Conservation (phyloP, 1,140 invertebrate genomes). For the Bombus huntii region DNA sequence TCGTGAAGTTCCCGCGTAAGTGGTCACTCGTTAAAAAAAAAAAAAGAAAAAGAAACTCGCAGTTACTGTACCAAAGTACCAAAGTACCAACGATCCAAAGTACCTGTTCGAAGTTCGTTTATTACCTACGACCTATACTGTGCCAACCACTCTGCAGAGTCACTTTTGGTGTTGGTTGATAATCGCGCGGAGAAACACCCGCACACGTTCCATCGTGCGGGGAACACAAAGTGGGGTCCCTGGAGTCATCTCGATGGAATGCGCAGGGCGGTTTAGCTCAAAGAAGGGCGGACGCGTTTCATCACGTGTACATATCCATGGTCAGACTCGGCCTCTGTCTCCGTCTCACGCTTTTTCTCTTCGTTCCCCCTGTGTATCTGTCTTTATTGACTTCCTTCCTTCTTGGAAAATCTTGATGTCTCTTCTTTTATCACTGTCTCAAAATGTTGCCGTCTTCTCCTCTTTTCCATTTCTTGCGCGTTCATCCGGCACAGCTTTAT, state of each 20-base stretch:
- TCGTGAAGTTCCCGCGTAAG: too few species aligned
- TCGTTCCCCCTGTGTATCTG: not conserved
- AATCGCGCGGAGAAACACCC: conserved; percentile 38
- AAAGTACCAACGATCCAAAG: not conserved
- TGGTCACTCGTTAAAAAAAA: not conserved
- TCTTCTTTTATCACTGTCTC: conserved; percentile 22
- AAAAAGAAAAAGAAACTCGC: not conserved
- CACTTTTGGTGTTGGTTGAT: conserved; percentile 14
- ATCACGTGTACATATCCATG: conserved; percentile 53
- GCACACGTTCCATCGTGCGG: conserved; percentile 31
- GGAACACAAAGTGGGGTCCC: conserved; percentile 67
- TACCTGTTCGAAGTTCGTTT: conserved; percentile 15
- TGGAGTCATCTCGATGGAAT: conserved; percentile 78
- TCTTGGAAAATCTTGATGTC: conserved; percentile 20
- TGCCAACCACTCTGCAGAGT: not conserved
- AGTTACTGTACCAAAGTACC: not conserved
- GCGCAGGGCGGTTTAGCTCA: conserved; percentile 72
- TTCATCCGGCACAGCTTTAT: not conserved
- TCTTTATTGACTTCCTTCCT: conserved; percentile 25
- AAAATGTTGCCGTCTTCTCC: not conserved
- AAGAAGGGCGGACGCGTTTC: conserved; percentile 68
- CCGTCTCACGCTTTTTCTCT: not conserved
- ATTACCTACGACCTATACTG: not conserved
- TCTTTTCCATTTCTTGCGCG: not conserved
- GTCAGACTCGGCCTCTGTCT: not conserved